Base-by-base conservation (phyloP, 1,140 invertebrate species). In the Drosophila burlai region DNA sequence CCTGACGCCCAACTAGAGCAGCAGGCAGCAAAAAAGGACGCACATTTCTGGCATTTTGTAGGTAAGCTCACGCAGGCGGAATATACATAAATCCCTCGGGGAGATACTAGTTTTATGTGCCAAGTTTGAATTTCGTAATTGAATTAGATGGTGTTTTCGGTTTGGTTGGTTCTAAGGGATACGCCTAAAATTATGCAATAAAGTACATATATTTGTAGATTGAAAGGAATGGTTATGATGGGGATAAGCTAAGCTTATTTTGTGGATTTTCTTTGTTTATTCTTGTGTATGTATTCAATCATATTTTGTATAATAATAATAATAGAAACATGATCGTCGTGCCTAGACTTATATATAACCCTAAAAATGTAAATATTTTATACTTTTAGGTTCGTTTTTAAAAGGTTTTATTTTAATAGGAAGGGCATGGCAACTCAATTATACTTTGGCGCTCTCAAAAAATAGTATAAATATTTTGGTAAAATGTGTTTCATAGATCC, bases 101-200 rank as follows among this genome's bases (percentile, higher is more conserved):
- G 67, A 60, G 21, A 26, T 50, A 36, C 67, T 59, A 59, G 42
- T 49, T 67, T 67, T 61, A 26, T 54, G 47, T 55, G 54, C 24
- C 43, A 52, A 61, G 21, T 77, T 67, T 40, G 21, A 38, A 45
- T 45, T 36, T 61, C n/a, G 54, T 42, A 60, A 57, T 77, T 77
- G 64, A 78, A 68, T 78, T 77, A 46, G 13, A 66, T 61, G 49
- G 24, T 6, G n/a, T n/a, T 71, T 10, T 38, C 42, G 4, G 38
- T 45, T 67, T 31, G 18, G 21, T 57, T 9, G 36, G 9, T 43
- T 43, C 29, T n/a, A 6, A 29, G 43, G 65, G 45, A 62, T 45
- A 71, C 76, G 58, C 58, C 76, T 79, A 38, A 71, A 79, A 78
- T 71, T 69, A 78, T 78, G 76, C 75, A 66, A 76, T 58, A 45